Percentiles rank a stretch among this genome's conserved stretches.
phyloP scores from a whole-genome alignment of 1,140 invertebrate genomes.

The Drosophila pallidifrons region DNA sequence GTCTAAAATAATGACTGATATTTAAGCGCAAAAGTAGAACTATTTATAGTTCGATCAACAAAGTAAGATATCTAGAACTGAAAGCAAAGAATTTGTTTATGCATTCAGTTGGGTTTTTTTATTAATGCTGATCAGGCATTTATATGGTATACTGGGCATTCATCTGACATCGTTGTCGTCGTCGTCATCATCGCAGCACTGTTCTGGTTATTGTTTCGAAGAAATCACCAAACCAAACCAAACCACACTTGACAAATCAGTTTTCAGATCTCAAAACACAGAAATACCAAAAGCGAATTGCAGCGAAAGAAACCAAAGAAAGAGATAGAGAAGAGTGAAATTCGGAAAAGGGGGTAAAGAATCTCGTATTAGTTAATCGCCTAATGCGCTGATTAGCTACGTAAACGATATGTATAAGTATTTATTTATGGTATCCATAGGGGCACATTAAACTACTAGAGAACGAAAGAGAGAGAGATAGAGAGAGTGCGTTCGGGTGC shows the following conservation, averaged over 20 bases:
- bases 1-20: too few species aligned
- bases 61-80: too few species aligned
- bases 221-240: background rate
- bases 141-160: too few species aligned
- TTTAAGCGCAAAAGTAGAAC: too few species aligned
- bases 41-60: too few species aligned
- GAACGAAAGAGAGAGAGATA: background rate
- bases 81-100: constrained; percentile 1
- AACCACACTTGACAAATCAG: constrained; percentile 30
- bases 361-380: constrained; percentile 37
- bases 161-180: too few species aligned
- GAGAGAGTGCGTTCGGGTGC: constrained; percentile 8
- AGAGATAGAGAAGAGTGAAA: background rate
- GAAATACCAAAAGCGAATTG: background rate
- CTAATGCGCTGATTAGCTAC: constrained; percentile 45
- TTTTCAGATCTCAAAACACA: background rate
- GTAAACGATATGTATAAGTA: constrained; percentile 16
- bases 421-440: constrained; percentile 14
- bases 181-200: too few species aligned
- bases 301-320: background rate
- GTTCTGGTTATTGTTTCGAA: background rate
- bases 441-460: background rate
- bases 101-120: background rate
- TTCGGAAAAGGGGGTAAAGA: background rate
- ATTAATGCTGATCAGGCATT: background rate